phyloP scores from a whole-genome alignment of 2,888 invertebrate species.

The Sinodicranocentrus sp. region DNA sequence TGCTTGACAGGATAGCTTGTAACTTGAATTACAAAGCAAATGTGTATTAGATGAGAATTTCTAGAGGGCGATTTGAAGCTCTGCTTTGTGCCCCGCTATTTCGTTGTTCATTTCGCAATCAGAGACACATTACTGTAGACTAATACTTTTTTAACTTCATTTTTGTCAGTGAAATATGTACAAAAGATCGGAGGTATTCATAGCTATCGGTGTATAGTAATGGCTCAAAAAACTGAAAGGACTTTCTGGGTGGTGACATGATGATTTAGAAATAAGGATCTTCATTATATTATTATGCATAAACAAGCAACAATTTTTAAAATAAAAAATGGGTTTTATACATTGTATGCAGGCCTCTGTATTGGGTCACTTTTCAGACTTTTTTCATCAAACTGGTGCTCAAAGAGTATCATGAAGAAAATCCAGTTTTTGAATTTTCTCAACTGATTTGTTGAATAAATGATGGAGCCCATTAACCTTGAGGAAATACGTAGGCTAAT shows the following conservation, averaged over 20 bases:
- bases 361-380: slow-evolving; percentile 43
- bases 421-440: slow-evolving; percentile 65
- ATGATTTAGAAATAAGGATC: slow-evolving; percentile 49
- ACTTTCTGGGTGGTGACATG: slow-evolving; percentile 59
- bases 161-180: slow-evolving; percentile 13
- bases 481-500: slow-evolving; percentile 64
- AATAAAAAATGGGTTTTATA: slow-evolving; percentile 12
- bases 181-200: slow-evolving; percentile 1
- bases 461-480: slow-evolving; percentile 63
- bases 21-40: background rate
- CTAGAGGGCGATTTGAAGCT: background rate
- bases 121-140: slow-evolving; percentile 46
- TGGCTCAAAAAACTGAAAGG: slow-evolving; percentile 17
- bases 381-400: slow-evolving; percentile 26
- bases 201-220: slow-evolving; percentile 1
- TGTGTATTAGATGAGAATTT: background rate
- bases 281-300: slow-evolving; percentile 42
- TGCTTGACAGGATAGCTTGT: slow-evolving; percentile 17
- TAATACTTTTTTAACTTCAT: slow-evolving; percentile 19
- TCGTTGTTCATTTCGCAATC: slow-evolving; percentile 50
- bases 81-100: slow-evolving; percentile 39
- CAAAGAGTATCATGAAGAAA: slow-evolving; percentile 28
- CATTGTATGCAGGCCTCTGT: slow-evolving; percentile 11
- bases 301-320: slow-evolving; percentile 13
- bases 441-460: slow-evolving; percentile 60